These are phyloP conservation scores for Tarsius wallacei DNA, from an alignment of 2,797 vertebrate species.

Conservation along the genomic window DNA sequence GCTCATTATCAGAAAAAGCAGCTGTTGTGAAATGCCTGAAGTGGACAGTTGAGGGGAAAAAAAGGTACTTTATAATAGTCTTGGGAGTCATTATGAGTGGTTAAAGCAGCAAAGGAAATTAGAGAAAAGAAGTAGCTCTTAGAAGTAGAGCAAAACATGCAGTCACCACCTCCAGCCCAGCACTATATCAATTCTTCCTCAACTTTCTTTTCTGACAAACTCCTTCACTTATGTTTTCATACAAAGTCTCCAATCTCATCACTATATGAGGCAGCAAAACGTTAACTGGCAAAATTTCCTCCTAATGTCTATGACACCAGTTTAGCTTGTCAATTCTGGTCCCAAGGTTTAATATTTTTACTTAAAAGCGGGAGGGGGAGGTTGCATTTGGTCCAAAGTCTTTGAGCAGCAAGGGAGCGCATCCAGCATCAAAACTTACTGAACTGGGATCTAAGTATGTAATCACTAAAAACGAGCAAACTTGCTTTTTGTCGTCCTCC, in stretches of 20 bases:
- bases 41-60: constrained; percentile 6
- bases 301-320: background rate
- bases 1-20: constrained; percentile 59
- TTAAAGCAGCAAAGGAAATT: constrained; percentile 65
- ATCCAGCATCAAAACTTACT: constrained; percentile 74
- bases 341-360: constrained; percentile 18
- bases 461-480: constrained; percentile 74
- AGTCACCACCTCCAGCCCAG: constrained; percentile 22
- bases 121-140: constrained; percentile 64
- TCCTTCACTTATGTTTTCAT: constrained; percentile 64
- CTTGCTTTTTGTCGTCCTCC: constrained; percentile 79
- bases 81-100: constrained; percentile 53
- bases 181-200: constrained; percentile 19
- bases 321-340: constrained; percentile 43
- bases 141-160: constrained; percentile 48
- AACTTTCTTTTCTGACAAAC: constrained; percentile 39
- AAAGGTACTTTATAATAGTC: constrained; percentile 61
- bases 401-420: constrained; percentile 87
- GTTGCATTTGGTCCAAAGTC: constrained; percentile 80
- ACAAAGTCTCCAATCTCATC: constrained; percentile 8
- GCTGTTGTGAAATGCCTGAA: constrained; percentile 38
- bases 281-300: constrained; percentile 66
- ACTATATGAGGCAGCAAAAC: constrained; percentile 12
- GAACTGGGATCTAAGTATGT: constrained; percentile 74
- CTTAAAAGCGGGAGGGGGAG: background rate